Conservation (phyloP, 2,113 vertebrate genomes). For the Numida meleagris region DNA sequence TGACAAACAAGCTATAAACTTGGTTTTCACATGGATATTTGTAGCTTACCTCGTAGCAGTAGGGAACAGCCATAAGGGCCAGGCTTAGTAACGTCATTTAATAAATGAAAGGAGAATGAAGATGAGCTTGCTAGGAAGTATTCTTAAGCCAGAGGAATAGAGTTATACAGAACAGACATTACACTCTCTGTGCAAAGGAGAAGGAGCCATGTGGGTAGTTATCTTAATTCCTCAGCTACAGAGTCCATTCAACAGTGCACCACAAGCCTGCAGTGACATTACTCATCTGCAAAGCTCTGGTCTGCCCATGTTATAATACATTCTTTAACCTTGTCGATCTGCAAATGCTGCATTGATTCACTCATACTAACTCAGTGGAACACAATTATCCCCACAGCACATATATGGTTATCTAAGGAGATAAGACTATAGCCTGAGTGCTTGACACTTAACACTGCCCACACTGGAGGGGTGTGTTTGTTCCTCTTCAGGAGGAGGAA, state of each 20-base stretch:
- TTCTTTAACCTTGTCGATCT: not conserved
- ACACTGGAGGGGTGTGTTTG: not conserved
- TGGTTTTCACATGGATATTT: not conserved
- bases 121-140: not conserved
- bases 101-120: not conserved
- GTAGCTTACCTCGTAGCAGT: not conserved
- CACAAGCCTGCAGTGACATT: not conserved
- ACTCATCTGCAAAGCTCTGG: rapidly evolving
- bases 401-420: not conserved
- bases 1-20: not conserved
- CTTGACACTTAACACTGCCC: not conserved
- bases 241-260: rapidly evolving
- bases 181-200: not conserved
- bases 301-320: not conserved
- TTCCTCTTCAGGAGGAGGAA: not conserved
- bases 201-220: not conserved
- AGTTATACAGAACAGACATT: rapidly evolving
- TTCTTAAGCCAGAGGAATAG: not conserved
- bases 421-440: not conserved
- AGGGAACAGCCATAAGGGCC: not conserved
- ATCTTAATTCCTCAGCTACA: not conserved
- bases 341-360: rapidly evolving
- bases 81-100: not conserved
- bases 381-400: not conserved
- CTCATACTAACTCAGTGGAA: not conserved